Evolutionary conservation across 2,113 vertebrate genomes (phyloP), one percentile per base, ranked within the genome.

Genomic region (Corythoichthys intestinalis): DNA sequence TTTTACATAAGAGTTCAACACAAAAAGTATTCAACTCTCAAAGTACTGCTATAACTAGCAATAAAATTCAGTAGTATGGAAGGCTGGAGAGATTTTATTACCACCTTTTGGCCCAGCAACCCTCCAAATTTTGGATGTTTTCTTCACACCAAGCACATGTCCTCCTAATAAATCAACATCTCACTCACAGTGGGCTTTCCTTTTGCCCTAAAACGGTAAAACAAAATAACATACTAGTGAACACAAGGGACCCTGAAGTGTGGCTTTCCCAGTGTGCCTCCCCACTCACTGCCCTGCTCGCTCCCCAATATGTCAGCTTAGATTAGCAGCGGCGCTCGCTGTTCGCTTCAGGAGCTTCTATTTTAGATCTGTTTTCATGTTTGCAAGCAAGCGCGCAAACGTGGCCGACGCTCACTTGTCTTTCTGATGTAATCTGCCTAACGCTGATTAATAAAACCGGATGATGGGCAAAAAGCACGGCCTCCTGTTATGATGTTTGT

Each of bases 341-440:
- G 67, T 68, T 87, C 61, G 79, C 89, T 89, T 77, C 75, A 77
- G 87, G 83, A 90, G 80, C 65, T 87, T 84, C 85, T 88, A 86
- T 90, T 89, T 89, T 79, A 60, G 77, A 85, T 77, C 64, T 73
- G 65, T 39, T 79, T 69, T 60, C 61, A 9, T 17, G 50, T 78
- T 74, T 73, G 72, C 52, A 52, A 63, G 60, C 38, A 38, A 72
- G 59, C 76, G 56, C 66, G 73, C 61, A 69, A 75, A 80, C 70
- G 34, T 60, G 59, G 58, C 8, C 72, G 65, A 60, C 46, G 65
- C 59, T 69, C 69, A 67, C 58, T 61, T 73, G 71, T 66, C 63
- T 70, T 69, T 79, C 67, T 35, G 61, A 34, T 74, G 46, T 57
- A 57, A 73, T 76, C 69, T 11, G 0, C 44, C 44, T 39, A 65